A percentile compares a stretch with the other conserved stretches of the same genome.
Evolutionary conservation across 2,113 vertebrate species (phyloP).

Genomic region (Fulmarus glacialis): DNA sequence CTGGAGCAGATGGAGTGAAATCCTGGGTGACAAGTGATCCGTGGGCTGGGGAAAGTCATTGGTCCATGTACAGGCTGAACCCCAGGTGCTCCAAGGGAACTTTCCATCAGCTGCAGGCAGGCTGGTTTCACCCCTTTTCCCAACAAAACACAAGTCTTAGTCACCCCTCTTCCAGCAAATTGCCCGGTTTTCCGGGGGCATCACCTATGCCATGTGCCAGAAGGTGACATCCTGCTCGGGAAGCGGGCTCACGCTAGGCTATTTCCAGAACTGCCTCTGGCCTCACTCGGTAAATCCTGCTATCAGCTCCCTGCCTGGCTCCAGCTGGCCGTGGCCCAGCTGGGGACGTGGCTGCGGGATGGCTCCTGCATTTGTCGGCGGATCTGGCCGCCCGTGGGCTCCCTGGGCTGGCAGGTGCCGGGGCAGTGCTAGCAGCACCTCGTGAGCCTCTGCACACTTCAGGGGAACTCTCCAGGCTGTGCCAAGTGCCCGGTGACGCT

Average conservation of each 20-base stretch:
- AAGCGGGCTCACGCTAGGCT: fast-evolving
- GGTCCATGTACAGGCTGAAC: fast-evolving
- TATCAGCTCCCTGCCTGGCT: background rate
- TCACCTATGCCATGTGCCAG: background rate
- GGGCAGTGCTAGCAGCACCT: background rate
- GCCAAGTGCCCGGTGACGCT: background rate
- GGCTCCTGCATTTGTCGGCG: fast-evolving
- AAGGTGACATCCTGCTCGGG: background rate
- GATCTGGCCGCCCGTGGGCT: fast-evolving
- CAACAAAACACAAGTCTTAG: background rate
- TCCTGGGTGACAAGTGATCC: background rate
- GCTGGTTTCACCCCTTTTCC: background rate
- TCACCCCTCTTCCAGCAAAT: background rate
- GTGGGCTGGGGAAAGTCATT: background rate
- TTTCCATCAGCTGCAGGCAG: background rate
- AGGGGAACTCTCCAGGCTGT: background rate
- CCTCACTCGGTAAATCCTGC: background rate
- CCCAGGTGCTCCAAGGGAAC: background rate
- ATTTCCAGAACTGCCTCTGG: background rate
- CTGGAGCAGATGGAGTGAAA: background rate
- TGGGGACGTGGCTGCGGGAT: fast-evolving
- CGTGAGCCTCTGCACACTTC: background rate
- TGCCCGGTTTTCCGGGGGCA: fast-evolving
- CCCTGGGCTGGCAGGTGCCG: background rate
- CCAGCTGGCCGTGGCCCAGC: background rate